Percentiles rank a stretch among this genome's conserved stretches.
phyloP scores from a whole-genome alignment of 2,113 vertebrate species.

The Mesitornis unicolor region DNA sequence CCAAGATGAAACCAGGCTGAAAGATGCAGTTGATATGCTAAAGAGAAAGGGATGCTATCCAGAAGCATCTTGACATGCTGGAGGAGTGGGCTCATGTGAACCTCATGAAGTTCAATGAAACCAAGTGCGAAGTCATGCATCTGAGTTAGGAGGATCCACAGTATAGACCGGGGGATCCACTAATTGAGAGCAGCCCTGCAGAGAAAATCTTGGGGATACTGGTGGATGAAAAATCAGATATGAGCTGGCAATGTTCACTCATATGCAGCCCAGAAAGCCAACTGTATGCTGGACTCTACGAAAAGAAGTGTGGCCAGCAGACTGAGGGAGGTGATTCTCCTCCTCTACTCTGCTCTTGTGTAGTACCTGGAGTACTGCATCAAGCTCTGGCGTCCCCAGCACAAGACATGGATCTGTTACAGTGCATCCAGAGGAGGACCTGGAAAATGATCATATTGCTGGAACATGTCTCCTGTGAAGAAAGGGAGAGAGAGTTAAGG shows the following conservation, averaged over 20 bases:
- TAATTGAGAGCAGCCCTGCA: neutral
- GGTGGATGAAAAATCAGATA: neutral
- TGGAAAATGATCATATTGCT: accelerated
- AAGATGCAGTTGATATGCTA: neutral
- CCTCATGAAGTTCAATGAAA: neutral
- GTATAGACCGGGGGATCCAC: neutral
- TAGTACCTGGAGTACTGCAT: neutral
- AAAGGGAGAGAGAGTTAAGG: neutral
- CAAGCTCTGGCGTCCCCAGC: neutral
- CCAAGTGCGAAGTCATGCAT: neutral
- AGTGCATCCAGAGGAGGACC: neutral
- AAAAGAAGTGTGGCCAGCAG: neutral
- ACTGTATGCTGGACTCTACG: accelerated
- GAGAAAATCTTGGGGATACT: neutral
- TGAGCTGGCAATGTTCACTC: neutral
- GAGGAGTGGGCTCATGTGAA: neutral
- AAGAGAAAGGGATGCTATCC: neutral
- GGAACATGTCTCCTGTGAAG: neutral
- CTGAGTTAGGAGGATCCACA: neutral
- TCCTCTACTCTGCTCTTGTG: neutral
- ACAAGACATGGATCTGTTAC: accelerated
- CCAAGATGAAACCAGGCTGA: neutral
- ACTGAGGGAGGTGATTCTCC: neutral
- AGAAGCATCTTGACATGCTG: neutral
- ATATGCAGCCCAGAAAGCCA: neutral